These are phyloP conservation scores for Lordiphosa stackelbergi DNA, from an alignment of 1,140 invertebrate species.

Conservation along the genomic window DNA sequence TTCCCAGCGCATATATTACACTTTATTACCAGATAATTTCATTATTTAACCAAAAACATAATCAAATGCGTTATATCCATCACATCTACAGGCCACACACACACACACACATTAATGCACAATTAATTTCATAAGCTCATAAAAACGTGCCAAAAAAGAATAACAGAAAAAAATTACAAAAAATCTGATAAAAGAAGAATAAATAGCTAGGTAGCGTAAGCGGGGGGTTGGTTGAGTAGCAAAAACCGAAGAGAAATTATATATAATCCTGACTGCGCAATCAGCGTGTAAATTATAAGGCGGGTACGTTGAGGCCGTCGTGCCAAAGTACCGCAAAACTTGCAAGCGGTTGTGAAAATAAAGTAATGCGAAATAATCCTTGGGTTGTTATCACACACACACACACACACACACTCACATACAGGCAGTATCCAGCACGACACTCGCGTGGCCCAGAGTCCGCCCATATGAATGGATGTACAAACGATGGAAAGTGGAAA, in stretches of 20 bases:
- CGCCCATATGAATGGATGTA: constrained; percentile 23
- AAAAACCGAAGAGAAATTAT: constrained; percentile 66
- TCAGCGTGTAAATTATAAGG: constrained; percentile 75
- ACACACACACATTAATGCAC: constrained; percentile 41
- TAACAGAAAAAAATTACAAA: constrained; percentile 33
- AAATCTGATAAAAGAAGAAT: constrained; percentile 53
- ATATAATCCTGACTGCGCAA: constrained; percentile 68
- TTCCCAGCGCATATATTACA: constrained; percentile 37
- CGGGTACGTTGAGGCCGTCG: constrained; percentile 37
- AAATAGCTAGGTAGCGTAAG: constrained; percentile 22
- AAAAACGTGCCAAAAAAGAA: constrained; percentile 57
- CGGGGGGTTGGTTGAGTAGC: constrained; percentile 6
- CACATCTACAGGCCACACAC: constrained; percentile 35
- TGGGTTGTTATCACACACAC: constrained; percentile 68
- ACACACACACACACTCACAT: constrained; percentile 39
- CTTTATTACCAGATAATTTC: constrained; percentile 72
- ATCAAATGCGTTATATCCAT: constrained; percentile 67
- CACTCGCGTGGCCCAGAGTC: constrained; percentile 39
- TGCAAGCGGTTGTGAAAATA: constrained; percentile 71
- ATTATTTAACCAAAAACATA: constrained; percentile 71
- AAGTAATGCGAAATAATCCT: constrained; percentile 75
- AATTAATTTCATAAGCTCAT: constrained; percentile 74
- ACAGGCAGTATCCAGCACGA: constrained; percentile 40
- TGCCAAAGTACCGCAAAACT: constrained; percentile 69
- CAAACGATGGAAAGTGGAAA: constrained; percentile 39